Base-by-base conservation (phyloP, 2,113 vertebrate species). In the Podarcis raffonei region DNA sequence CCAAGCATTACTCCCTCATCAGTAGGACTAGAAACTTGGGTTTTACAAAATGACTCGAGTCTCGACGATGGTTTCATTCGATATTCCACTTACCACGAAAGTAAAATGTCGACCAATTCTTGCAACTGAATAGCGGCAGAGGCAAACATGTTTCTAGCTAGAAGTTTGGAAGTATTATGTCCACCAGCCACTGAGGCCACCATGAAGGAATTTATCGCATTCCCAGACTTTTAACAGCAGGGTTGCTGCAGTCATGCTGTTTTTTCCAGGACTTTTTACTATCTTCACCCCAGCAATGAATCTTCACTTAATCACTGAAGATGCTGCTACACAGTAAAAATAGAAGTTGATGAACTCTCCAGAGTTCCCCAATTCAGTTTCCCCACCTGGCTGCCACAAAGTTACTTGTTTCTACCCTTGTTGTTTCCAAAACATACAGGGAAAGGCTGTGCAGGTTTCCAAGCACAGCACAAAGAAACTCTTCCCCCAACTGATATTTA, bases 101-200 rank as follows among this genome's bases (percentile, higher is more conserved):
- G 48, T 57, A 79, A 30, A 79, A 48, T 23, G 42, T 13, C 25
- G 13, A 16, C 35, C 35, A 83, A n/a, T 39, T 68, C 35, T 68
- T 53, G 39, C 42, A 6, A 91, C 92, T 83, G 85, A 93, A 90
- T 94, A 95, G 68, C 1, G 77, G n/a, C 84, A 79, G 4, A 86
- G 0, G 0, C 87, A 37, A 32, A 35, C 12, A 7, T 87, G 85
- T 91, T 94, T 95, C 35, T 15, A 83, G 92, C 89, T 89, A 76
- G 87, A 89, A 94, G 86, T 88, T 91, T 94, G 91, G 94, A 91
- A 65, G 86, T 82, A n/a, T 92, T 57, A 27, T 11, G 22, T 69
- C 65, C 86, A 77, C 88, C 92, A 89, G 78, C 86, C 84, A 85
- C 74, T 18, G 35, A 5, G 5, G 72, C 16, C n/a, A 85, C 83